Base-by-base conservation (phyloP, 1,140 invertebrate genomes). In the Pogonomyrmex barbatus region DNA sequence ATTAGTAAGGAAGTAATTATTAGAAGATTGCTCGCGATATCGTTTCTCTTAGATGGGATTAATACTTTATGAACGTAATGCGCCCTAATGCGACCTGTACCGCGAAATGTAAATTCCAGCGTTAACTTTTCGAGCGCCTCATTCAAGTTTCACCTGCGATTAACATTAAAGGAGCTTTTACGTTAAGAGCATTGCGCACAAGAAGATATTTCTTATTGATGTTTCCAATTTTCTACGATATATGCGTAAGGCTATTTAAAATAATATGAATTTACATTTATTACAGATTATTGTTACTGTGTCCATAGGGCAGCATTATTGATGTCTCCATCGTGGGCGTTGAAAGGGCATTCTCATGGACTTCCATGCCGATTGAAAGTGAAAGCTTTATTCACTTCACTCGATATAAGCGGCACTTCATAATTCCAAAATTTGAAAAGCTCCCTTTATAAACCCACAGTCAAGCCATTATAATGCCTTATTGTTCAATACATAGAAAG, bases 361-460 rank as follows among this genome's bases (percentile, higher is more conserved):
- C 30, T 63, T 82, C 45, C 17, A 36, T 45, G 39, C n/a, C 63
- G 47, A 71, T 54, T 39, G 67, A 63, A 63, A 73, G 39, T 8
- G 39, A 71, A 67, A 82, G 76, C 84, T 82, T 86, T 60, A 70
- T 60, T 70, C 75, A 85, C 58, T 58, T 63, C 76, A 24, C 8
- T 2, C 58, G 67, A n/a, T 73, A 73, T 82, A 81, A 86, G 56
- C 54, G 85, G 56, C 56, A 63, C 24, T 67, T 71, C 39, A 73
- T 86, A 83, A 86, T 73, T 83, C 17, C 75, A 63, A 83, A 82
- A 86, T 86, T 86, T 83, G 56, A 82, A 86, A 71, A 36, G 67
- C 56, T 47, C 45, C 8, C 36, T 86, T 86, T 86, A 68, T 83
- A 56, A 52, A 52, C 0, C 65, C 47, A 24, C 36, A 36, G 24